A percentile compares a stretch with the other conserved stretches of the same genome.
Evolutionary conservation across 2,888 invertebrate genomes (phyloP).

Genomic region (Eupithecia abbreviata): DNA sequence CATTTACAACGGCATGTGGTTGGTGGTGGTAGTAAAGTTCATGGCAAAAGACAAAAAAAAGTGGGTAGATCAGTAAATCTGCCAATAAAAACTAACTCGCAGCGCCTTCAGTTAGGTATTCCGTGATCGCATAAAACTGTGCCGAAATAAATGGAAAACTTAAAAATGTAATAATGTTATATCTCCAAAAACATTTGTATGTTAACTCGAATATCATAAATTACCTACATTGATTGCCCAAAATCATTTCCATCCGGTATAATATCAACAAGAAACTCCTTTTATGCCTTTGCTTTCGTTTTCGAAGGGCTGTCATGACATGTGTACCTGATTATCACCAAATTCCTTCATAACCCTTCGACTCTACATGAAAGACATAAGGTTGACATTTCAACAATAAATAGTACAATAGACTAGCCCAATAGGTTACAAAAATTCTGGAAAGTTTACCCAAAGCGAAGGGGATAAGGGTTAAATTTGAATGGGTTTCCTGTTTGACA

Average conservation of each 20-base stretch:
- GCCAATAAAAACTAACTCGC: too few relatives aligned
- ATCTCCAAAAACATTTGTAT: neutral
- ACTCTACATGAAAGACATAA: slow-evolving; percentile 34
- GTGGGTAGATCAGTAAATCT: too few relatives aligned
- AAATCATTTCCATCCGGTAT: slow-evolving; percentile 32
- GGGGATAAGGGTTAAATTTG: slow-evolving; percentile 44
- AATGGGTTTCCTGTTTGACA: slow-evolving; percentile 13
- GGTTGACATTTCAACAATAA: slow-evolving; percentile 35
- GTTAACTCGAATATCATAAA: neutral
- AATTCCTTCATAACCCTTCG: slow-evolving; percentile 3
- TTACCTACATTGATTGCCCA: slow-evolving; percentile 28
- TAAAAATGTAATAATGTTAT: too few relatives aligned
- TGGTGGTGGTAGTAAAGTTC: too few relatives aligned
- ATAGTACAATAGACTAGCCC: neutral
- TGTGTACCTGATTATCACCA: slow-evolving; percentile 48
- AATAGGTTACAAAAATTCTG: neutral
- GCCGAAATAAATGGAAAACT: too few relatives aligned
- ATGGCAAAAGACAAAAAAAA: too few relatives aligned
- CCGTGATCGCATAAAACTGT: too few relatives aligned
- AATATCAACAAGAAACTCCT: slow-evolving; percentile 36
- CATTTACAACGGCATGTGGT: too few relatives aligned
- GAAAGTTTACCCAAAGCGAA: slow-evolving; percentile 24
- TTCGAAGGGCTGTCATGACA: slow-evolving; percentile 53
- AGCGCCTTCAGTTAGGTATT: too few relatives aligned
- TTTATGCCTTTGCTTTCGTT: slow-evolving; percentile 46